Base-by-base conservation (phyloP, 2,113 vertebrate genomes). In the Phainopepla nitens region DNA sequence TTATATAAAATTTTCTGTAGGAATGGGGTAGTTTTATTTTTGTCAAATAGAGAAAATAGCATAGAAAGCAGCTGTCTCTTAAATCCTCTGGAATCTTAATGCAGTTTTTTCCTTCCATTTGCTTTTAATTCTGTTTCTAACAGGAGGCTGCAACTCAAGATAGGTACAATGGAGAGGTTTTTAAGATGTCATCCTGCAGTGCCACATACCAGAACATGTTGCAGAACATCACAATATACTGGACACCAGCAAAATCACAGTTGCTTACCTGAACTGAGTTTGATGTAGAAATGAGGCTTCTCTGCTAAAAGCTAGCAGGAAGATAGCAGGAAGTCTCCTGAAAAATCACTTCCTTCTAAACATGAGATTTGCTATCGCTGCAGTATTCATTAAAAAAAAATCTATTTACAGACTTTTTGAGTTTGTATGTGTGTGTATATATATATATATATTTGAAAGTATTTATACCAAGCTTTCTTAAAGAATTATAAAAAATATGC, bases 31-130 rank as follows among this genome's bases (percentile, higher is more conserved):
- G 0, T 45, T 83, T 86, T 80, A 81, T 93, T 95, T 94, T 83
- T 94, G 39, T 88, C 71, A 90, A 58, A 93, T 29, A 89, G 41
- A 76, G 73, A 96, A 96, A 93, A 93, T 68, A 89, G 70, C 83
- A 69, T 23, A 86, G 82, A 85, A 95, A 90, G 29, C 82, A 96
- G 82, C 87, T 94, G 68, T 88, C 68, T 93, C 39, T 90, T 90
- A 31, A 53, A 86, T 90, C 44, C 51, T 53, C 56, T 90, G 82
- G 65, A 86, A 90, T 92, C 56, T 81, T 78, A 80, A 81, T 68
- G 18, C 57, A 20, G 18, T 39, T 88, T 76, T 19, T 64, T 49
- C 20, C 21, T 82, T 91, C 36, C 24, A 45, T 15, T 82, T 76
- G 53, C 10, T 68, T 71, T 33, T 11, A 36, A 35, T 83, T 69